phyloP scores from a whole-genome alignment of 2,797 vertebrate genomes.

The Myotis vivesi region DNA sequence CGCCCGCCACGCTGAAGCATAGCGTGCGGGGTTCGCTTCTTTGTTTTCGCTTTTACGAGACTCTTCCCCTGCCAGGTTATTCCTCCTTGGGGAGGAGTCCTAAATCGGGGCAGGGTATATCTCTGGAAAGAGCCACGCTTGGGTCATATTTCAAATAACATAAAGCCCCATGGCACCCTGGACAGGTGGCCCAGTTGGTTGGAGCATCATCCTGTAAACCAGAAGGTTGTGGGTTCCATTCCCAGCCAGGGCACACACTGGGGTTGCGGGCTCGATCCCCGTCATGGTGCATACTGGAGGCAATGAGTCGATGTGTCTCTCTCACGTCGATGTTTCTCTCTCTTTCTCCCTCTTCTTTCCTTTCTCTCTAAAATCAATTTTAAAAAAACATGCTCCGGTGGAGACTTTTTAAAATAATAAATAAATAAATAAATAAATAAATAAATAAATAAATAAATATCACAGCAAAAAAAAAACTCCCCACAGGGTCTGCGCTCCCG shows the following conservation, averaged over 20 bases:
- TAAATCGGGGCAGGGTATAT: neutral
- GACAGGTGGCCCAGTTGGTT: neutral
- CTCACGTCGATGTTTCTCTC: neutral
- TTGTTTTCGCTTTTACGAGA: neutral
- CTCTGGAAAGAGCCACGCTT: neutral
- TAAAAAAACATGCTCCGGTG: too few species aligned
- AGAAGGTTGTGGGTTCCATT: neutral
- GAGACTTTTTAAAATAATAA: too few species aligned
- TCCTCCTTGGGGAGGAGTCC: neutral
- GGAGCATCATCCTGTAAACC: neutral
- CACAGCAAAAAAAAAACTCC: neutral
- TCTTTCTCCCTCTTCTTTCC: neutral
- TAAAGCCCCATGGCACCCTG: neutral
- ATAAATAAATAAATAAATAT: neutral
- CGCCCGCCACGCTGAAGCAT: accelerated
- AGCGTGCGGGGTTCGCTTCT: too few species aligned
- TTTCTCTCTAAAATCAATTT: neutral
- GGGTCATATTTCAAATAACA: neutral
- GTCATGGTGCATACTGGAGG: neutral
- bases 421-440: neutral
- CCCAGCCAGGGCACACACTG: neutral
- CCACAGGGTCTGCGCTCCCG: neutral
- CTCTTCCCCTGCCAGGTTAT: too few species aligned
- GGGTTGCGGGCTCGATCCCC: neutral
- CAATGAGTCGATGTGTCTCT: neutral